Evolutionary conservation across 2,113 vertebrate species (phyloP).

Genomic region (Percopsis transmontana): DNA sequence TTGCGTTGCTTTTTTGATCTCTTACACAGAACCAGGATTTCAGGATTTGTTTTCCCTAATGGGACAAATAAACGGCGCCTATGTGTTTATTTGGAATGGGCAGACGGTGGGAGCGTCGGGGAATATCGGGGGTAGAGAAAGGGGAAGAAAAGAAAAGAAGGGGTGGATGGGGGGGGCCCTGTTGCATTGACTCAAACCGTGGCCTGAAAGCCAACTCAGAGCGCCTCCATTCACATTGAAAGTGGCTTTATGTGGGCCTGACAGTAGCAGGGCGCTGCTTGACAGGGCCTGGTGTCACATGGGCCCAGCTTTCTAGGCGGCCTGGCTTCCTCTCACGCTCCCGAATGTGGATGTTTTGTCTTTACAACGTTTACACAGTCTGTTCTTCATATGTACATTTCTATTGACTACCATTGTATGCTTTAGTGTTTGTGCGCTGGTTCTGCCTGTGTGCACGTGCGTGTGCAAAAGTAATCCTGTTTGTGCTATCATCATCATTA

Average conservation of each 20-base stretch:
- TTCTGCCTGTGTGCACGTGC: slow-evolving; percentile 1
- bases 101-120: slow-evolving; percentile 6
- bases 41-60: slow-evolving; percentile 52
- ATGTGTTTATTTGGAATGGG: slow-evolving; percentile 52
- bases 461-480: background rate
- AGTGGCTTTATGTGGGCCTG: slow-evolving; percentile 57
- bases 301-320: slow-evolving; percentile 3
- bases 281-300: slow-evolving; percentile 41
- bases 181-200: slow-evolving; percentile 48
- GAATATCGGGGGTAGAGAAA: background rate
- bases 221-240: slow-evolving; percentile 53
- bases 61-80: slow-evolving; percentile 61
- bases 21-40: slow-evolving; percentile 40
- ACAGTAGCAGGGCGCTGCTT: slow-evolving; percentile 38
- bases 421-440: too few species aligned
- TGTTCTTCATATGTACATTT: slow-evolving; percentile 9
- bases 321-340: background rate
- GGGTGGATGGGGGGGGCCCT: slow-evolving; percentile 30
- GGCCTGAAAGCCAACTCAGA: slow-evolving; percentile 55
- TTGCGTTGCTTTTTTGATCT: slow-evolving; percentile 59
- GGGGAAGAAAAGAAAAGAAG: slow-evolving; percentile 18
- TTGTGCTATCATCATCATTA: background rate
- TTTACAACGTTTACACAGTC: slow-evolving; percentile 2
- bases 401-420: too few species aligned
- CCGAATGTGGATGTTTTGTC: background rate